These are phyloP conservation scores for Synanthedon myopaeformis DNA, from an alignment of 2,888 invertebrate genomes.

Conservation along the genomic window DNA sequence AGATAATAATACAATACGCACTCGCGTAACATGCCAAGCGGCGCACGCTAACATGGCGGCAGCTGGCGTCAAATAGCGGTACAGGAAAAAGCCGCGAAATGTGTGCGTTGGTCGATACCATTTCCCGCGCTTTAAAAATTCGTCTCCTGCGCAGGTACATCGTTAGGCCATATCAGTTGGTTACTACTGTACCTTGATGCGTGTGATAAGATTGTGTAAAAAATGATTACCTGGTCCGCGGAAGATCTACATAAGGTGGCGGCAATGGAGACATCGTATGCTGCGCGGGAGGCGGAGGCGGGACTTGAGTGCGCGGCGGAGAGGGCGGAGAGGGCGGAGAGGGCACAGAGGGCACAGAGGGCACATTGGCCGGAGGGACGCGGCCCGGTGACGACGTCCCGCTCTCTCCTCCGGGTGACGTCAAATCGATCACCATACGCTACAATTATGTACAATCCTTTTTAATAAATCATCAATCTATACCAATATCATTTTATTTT, in stretches of 20 bases:
- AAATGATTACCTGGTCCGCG: constrained; percentile 27
- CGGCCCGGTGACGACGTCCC: constrained; percentile 5
- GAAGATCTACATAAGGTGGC: constrained; percentile 14
- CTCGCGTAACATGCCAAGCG: no score
- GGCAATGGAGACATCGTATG: constrained; percentile 13
- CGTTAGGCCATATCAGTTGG: no score
- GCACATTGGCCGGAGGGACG: constrained; percentile 6
- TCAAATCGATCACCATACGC: constrained; percentile 53
- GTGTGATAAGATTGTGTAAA: no score
- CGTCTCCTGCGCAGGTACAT: no score
- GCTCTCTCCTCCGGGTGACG: constrained; percentile 19
- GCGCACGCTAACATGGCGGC: no score
- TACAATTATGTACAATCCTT: constrained; percentile 12
- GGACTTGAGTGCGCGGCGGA: constrained; percentile 4
- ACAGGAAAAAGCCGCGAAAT: no score
- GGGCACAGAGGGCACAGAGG: constrained; percentile 3
- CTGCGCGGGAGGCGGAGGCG: constrained; percentile 10
- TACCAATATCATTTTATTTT: background rate
- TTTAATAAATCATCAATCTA: background rate
- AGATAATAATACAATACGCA: no score
- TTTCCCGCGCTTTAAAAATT: no score
- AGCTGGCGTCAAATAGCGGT: no score
- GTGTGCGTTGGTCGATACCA: no score
- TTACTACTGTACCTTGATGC: no score
- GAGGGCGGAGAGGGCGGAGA: constrained; percentile 10